These are phyloP conservation scores for Alouatta palliata DNA, from an alignment of 2,113 vertebrate species.

Conservation along the genomic window DNA sequence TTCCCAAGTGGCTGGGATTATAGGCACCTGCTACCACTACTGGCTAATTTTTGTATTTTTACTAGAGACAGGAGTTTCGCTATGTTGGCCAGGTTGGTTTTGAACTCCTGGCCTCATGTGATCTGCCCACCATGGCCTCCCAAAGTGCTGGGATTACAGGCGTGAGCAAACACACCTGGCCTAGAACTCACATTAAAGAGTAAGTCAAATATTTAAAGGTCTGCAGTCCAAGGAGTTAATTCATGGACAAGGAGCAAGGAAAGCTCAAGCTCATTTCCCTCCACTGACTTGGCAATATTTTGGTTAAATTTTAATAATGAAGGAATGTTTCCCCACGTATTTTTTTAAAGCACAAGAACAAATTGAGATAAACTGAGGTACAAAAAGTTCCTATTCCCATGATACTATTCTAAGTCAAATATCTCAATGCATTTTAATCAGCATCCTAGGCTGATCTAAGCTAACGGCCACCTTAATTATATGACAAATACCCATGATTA, in stretches of 20 bases:
- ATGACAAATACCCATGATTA: neutral
- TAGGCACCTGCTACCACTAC: too few species aligned
- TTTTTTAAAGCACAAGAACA: neutral
- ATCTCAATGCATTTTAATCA: slow-evolving; percentile 8
- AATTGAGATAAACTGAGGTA: neutral
- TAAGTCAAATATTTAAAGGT: neutral
- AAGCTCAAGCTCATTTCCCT: neutral
- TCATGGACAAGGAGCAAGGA: neutral
- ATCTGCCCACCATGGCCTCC: too few species aligned
- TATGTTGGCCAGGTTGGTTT: too few species aligned
- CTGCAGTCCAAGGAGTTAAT: neutral
- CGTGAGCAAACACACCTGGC: too few species aligned
- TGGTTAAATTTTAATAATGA: slow-evolving; percentile 36
- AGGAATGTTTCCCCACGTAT: slow-evolving; percentile 11
- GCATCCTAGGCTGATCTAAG: neutral
- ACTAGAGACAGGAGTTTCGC: too few species aligned
- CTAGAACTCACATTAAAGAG: neutral
- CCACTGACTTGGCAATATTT: neutral
- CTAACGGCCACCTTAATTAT: neutral
- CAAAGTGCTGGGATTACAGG: too few species aligned
- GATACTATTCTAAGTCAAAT: slow-evolving; percentile 31
- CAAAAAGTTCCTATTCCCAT: slow-evolving; percentile 17
- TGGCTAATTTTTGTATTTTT: too few species aligned
- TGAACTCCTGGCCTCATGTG: too few species aligned
- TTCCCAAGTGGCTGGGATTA: too few species aligned